phyloP scores from a whole-genome alignment of 2,888 invertebrate species.

The Antitype chi region DNA sequence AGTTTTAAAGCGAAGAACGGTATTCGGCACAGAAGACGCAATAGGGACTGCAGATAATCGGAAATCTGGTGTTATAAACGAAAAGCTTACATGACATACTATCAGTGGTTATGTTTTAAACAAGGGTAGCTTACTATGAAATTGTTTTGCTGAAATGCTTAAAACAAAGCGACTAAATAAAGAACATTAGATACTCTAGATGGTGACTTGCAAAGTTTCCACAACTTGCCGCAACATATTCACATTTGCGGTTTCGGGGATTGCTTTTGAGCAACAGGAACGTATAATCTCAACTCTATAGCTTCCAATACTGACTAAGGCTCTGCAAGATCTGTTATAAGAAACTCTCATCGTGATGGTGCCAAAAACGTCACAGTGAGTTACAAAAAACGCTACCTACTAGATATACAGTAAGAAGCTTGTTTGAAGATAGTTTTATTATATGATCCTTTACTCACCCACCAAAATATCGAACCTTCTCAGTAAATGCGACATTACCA shows the following conservation, averaged over 20 bases:
- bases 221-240: not conserved
- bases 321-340: not conserved
- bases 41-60: not conserved
- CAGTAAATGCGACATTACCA: not conserved
- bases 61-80: not conserved
- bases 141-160: not conserved
- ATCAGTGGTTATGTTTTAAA: not conserved
- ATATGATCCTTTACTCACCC: not conserved
- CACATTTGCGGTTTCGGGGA: not conserved
- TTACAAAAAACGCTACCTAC: not conserved
- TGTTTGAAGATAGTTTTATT: not conserved
- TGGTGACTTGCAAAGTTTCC: too few relatives aligned
- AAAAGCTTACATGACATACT: not conserved
- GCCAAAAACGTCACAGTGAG: not conserved
- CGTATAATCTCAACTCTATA: not conserved
- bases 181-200: not conserved
- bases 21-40: too few relatives aligned
- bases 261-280: not conserved
- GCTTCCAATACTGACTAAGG: not conserved
- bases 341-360: too few relatives aligned
- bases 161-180: not conserved
- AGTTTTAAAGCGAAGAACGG: not conserved
- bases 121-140: not conserved
- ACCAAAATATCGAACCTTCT: not conserved
- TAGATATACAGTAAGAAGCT: too few relatives aligned